Base-by-base conservation (phyloP, 2,113 vertebrate species). In the Melozone crissalis region DNA sequence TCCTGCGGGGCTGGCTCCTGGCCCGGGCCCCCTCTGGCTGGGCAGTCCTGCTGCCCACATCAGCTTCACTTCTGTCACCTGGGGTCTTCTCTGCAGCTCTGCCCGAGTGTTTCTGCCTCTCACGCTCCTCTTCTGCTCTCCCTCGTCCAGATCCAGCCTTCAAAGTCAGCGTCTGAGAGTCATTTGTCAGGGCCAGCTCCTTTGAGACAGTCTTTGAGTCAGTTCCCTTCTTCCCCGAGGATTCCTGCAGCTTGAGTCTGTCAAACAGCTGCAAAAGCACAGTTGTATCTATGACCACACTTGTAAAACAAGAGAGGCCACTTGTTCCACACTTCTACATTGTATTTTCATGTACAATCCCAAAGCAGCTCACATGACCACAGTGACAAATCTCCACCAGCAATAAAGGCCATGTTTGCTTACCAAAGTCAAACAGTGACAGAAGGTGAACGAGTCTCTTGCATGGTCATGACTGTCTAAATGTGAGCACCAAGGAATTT, bases 241-340 rank as follows among this genome's bases (percentile, higher is more conserved):
- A 95, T 72, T 99, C 98, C 93, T 99, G 99, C 68, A 99, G 98
- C 78, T 96, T 98, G 27, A 99, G 97, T 77, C 98, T 99, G 90
- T 99, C 98, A 96, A 99, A 99, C 8, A 99, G 98, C 99, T 99
- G 96, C 3, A 94, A 96, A 84, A 89, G 79, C 92, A 97, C 73
- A 93, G 51, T 90, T 51, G 52, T 79, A 20, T 68, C 28, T 27
- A 37, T 31, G 37, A 87, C 15, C 35, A 87, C 18, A 37, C 33
- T 57, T 5, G 9, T 5, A 51, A 90, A 82, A 73, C 30, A 58
- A 61, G 54, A 67, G 13, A 61, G 39, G 47, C 22, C 2, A 2
- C 35, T 52, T 47, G 26, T 33, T 78, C 35, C 51, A 61, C 75
- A 35, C 10, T 86, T 69, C 26, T 46, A n/a, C 8, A 0, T 19